Conservation (phyloP, 2,113 vertebrate genomes). For the Oxygymnocypris stewartii region DNA sequence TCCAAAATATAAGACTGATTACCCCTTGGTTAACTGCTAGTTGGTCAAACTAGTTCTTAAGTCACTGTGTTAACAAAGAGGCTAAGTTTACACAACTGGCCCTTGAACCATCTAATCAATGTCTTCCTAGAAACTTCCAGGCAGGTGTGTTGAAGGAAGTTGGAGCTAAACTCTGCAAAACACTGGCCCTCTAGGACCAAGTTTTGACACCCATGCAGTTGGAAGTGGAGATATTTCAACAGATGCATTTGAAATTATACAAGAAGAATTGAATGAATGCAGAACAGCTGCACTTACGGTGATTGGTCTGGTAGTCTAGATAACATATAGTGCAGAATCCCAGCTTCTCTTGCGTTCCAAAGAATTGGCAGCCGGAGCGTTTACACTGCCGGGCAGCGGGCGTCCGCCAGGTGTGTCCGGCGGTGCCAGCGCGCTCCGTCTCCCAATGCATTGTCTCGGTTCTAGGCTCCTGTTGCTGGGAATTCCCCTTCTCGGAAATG, state of each 20-base stretch:
- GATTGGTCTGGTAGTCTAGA: slow-evolving; percentile 92
- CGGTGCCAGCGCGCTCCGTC: slow-evolving; percentile 64
- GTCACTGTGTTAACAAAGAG: too few relatives aligned
- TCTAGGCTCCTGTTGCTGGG: slow-evolving; percentile 76
- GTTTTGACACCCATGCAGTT: neutral
- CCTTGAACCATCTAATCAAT: too few relatives aligned
- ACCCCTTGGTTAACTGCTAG: too few relatives aligned
- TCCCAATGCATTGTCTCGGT: slow-evolving; percentile 76
- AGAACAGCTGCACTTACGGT: slow-evolving; percentile 77
- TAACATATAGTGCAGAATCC: slow-evolving; percentile 98
- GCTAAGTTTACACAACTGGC: too few relatives aligned
- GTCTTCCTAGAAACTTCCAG: neutral
- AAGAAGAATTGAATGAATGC: neutral
- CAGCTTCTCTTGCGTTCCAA: slow-evolving; percentile 89
- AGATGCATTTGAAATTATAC: neutral
- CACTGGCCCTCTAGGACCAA: neutral
- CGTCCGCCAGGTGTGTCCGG: slow-evolving; percentile 71
- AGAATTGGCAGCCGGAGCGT: slow-evolving; percentile 88
- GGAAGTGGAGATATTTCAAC: neutral
- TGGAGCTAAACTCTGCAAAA: neutral
- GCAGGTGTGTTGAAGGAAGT: neutral
- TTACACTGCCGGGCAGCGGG: slow-evolving; percentile 81
- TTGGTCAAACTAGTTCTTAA: too few relatives aligned
- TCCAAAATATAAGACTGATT: too few relatives aligned
- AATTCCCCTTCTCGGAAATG: slow-evolving; percentile 66